Evolutionary conservation across 2,888 invertebrate species (phyloP), one percentile per base, ranked within the genome.

Genomic region (Synergus umbraculus): DNA sequence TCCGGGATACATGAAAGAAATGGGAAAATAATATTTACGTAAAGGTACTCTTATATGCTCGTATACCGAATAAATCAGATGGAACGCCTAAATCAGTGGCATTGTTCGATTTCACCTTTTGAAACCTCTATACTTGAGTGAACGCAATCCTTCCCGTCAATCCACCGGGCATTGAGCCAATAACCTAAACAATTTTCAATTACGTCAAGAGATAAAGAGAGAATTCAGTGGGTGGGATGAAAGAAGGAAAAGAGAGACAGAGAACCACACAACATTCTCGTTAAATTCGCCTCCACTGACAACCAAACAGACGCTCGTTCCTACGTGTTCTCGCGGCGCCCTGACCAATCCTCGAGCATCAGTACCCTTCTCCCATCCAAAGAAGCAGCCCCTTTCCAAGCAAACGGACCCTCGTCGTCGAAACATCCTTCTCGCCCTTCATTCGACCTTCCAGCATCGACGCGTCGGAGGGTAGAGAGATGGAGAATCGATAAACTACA

Each of bases 201-300:
- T 73, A 73, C 73, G 73, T 73, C 73, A 54, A 73, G 73, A 76
- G 79, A 77, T 66, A 79, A 79, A 78, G 76, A 77, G 78, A 76
- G 80, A n/a, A 67, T 46, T 37, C 60, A 49, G 66, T 8, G 65
- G 29, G 43, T 67, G 22, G 67, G 60, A 44, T 76, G 41, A 46
- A 63, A 54, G 22, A n/a, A 77, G 13, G 15, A 69, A 69, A 41
- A 73, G 64, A 13, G 49, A 76, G 29, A 22, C 9, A 69, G 78
- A 49, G 78, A 64, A 82, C 77, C 69, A 66, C 78, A 79, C 80
- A 76, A 73, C 73, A 73, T 73, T 73, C 73, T 73, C 73, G 73
- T 73, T 73, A 73, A 73, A 73, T 73, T 54, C 73, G 54, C 73
- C 67, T 67, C 46, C 67, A 46, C 67, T 22, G 67, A 67, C 46